These are phyloP conservation scores for Drosophila persimilis DNA, from an alignment of 1,140 invertebrate species.

Conservation along the genomic window DNA sequence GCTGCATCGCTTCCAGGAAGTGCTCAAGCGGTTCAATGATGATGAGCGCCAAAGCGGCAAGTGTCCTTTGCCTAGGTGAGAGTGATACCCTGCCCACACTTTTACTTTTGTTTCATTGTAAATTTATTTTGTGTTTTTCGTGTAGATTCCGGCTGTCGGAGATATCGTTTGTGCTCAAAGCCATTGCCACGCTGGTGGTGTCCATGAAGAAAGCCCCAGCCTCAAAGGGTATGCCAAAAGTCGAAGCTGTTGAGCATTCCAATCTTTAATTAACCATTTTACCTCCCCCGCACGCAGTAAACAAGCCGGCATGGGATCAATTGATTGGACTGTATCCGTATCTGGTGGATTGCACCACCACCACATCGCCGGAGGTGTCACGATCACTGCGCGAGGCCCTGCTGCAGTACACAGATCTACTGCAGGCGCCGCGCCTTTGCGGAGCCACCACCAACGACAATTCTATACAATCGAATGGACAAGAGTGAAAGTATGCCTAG, in stretches of 20 bases:
- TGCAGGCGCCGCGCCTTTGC: conserved; percentile 86
- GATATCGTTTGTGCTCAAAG: conserved; percentile 98
- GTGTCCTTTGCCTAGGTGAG: conserved; percentile 93
- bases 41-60: conserved; percentile 95
- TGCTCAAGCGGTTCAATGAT: conserved; percentile 92
- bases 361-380: conserved; percentile 89
- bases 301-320: conserved; percentile 95
- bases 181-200: conserved; percentile 94
- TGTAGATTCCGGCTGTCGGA: conserved; percentile 95
- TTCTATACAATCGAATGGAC: conserved; percentile 77
- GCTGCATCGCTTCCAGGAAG: conserved; percentile 96
- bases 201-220: conserved; percentile 96
- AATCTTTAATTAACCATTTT: neutral
- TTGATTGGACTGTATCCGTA: conserved; percentile 95
- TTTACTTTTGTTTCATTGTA: neutral
- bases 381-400: conserved; percentile 93
- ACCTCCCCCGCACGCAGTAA: conserved; percentile 85
- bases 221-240: conserved; percentile 87
- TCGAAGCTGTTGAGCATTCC: neutral
- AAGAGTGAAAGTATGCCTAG: conserved; percentile 59
- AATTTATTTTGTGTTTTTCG: conserved; percentile 24
- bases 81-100: neutral
- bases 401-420: conserved; percentile 93
- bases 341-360: conserved; percentile 94
- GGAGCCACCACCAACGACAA: conserved; percentile 44